Conservation (phyloP, 2,888 invertebrate species). For the Tipula lateralis region DNA sequence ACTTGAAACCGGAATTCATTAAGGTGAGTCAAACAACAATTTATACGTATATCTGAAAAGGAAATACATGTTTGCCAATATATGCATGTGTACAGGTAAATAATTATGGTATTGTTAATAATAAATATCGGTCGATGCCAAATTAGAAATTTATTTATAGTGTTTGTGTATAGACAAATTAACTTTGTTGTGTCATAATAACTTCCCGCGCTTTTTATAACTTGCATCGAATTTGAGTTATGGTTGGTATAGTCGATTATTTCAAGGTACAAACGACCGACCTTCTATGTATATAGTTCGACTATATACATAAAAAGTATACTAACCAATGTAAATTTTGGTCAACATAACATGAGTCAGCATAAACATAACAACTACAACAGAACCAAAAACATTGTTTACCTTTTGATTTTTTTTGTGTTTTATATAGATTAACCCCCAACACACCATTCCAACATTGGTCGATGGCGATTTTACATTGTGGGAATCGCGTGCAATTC, state of each 20-base stretch:
- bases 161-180: background rate
- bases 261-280: too few relatives aligned
- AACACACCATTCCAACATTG: constrained; percentile 78
- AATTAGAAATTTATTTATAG: background rate
- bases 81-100: background rate
- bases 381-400: background rate
- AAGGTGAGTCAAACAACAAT: constrained; percentile 52
- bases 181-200: background rate
- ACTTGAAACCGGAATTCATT: constrained; percentile 63
- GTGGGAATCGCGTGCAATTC: constrained; percentile 82
- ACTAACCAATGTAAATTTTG: background rate
- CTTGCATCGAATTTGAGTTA: too few relatives aligned
- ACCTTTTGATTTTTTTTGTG: background rate
- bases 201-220: background rate
- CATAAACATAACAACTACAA: too few relatives aligned
- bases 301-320: background rate
- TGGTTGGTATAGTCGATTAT: too few relatives aligned
- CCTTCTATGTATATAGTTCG: too few relatives aligned
- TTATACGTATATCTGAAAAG: background rate
- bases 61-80: background rate
- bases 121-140: background rate
- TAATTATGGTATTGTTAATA: background rate
- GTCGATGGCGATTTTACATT: constrained; percentile 76
- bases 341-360: background rate
- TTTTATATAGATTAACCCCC: constrained; percentile 64